phyloP scores from a whole-genome alignment of 2,113 vertebrate genomes.

The Astatotilapia flaviijosephi region DNA sequence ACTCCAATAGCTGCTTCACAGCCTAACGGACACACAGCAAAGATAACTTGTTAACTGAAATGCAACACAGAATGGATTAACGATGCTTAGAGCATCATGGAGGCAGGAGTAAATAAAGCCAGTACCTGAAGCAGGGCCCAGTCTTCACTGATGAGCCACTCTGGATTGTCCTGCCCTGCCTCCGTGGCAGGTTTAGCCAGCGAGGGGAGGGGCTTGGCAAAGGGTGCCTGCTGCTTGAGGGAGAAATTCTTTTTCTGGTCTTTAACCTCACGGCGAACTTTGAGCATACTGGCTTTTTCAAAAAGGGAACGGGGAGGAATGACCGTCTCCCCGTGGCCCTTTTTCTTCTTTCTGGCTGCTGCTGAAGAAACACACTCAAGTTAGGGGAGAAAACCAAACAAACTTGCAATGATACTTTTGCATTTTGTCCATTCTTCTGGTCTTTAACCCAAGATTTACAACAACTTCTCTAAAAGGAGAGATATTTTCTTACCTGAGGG shows the following conservation, averaged over 20 bases:
- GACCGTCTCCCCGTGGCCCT: constrained; percentile 85
- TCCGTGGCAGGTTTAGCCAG: constrained; percentile 85
- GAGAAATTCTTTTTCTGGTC: constrained; percentile 92
- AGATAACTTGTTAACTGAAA: background rate
- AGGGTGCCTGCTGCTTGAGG: constrained; percentile 86
- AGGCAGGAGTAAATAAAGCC: background rate
- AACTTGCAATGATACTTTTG: background rate
- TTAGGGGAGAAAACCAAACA: background rate
- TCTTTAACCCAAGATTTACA: background rate
- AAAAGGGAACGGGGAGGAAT: constrained; percentile 90
- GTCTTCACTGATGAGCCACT: constrained; percentile 93
- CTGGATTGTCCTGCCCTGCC: constrained; percentile 84
- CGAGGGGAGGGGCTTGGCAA: constrained; percentile 86
- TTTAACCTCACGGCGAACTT: constrained; percentile 85
- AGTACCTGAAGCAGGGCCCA: constrained; percentile 90
- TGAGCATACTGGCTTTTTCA: constrained; percentile 85
- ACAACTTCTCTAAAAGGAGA: background rate
- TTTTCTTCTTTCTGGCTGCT: constrained; percentile 88
- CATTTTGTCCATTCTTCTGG: background rate
- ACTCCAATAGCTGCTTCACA: constrained; percentile 88
- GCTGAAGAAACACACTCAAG: constrained; percentile 30
- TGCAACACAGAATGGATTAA: background rate
- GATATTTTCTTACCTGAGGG: constrained; percentile 70
- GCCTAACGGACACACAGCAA: constrained; percentile 62
- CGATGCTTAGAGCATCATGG: background rate